Conservation (phyloP, 2,888 invertebrate species). For the Alentia gelatinosa region DNA sequence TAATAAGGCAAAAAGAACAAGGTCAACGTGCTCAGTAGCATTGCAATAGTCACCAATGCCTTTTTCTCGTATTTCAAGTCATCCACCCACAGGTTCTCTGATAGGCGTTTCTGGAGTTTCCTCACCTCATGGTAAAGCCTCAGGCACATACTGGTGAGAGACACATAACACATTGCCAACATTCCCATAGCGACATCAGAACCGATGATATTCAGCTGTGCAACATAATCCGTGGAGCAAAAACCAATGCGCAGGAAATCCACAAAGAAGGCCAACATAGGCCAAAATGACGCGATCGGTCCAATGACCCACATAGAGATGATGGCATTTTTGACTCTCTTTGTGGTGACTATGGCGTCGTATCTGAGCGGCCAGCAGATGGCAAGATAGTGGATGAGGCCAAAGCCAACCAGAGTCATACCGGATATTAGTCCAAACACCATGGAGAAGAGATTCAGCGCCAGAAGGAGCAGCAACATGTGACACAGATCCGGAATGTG, state of each 20-base stretch:
- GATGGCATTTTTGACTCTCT: not conserved
- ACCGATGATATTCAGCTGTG: not conserved
- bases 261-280: not conserved
- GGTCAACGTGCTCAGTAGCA: constrained; percentile 44
- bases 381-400: constrained; percentile 34
- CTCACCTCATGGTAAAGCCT: constrained; percentile 35
- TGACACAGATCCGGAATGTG: not conserved
- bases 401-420: constrained; percentile 52
- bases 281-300: not conserved
- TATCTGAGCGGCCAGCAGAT: constrained; percentile 52
- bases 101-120: constrained; percentile 16
- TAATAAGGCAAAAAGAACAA: constrained; percentile 45
- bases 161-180: not conserved
- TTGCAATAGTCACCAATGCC: constrained; percentile 34
- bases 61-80: constrained; percentile 50
- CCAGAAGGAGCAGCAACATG: constrained; percentile 12
- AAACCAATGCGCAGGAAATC: not conserved
- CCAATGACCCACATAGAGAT: constrained; percentile 12
- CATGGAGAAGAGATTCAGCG: constrained; percentile 28
- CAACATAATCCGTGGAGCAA: constrained; percentile 22
- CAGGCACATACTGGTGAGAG: constrained; percentile 1
- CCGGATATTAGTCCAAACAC: constrained; percentile 38
- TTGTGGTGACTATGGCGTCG: not conserved
- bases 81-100: not conserved
- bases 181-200: not conserved